phyloP scores from a whole-genome alignment of 2,113 vertebrate genomes.

The Ochotona curzoniae region DNA sequence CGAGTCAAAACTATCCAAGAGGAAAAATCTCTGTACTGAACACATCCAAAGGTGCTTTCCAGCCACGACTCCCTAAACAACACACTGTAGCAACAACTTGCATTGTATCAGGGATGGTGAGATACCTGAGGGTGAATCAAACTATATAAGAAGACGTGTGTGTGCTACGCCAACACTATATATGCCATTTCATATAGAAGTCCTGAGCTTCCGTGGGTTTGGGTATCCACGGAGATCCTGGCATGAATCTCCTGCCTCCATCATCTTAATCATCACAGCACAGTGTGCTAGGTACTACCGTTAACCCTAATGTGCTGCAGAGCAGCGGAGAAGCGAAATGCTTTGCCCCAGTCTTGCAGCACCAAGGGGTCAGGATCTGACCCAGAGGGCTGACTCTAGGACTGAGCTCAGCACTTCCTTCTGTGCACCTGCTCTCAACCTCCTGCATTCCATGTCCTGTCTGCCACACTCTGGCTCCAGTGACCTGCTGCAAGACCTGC shows the following conservation, averaged over 20 bases:
- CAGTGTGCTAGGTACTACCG: neutral
- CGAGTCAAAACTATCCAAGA: neutral
- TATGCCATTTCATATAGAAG: neutral
- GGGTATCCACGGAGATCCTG: neutral
- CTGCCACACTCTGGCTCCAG: neutral
- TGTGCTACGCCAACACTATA: neutral
- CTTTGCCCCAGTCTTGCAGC: neutral
- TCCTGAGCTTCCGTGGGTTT: too few species aligned
- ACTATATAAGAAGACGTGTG: too few species aligned
- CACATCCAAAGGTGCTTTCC: neutral
- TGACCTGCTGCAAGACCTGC: neutral
- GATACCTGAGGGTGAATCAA: too few species aligned
- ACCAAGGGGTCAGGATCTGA: neutral
- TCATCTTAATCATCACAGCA: neutral
- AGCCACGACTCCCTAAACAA: neutral
- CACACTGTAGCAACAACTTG: neutral
- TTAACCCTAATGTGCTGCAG: neutral
- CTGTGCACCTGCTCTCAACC: neutral
- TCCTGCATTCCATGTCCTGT: fast-evolving
- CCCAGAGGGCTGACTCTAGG: neutral
- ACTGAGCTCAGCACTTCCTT: neutral
- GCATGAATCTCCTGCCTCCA: neutral
- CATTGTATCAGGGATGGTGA: neutral
- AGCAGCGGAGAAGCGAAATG: neutral
- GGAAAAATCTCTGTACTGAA: neutral